Evolutionary conservation across 2,888 invertebrate genomes (phyloP).

Genomic region (Globia sparganii): DNA sequence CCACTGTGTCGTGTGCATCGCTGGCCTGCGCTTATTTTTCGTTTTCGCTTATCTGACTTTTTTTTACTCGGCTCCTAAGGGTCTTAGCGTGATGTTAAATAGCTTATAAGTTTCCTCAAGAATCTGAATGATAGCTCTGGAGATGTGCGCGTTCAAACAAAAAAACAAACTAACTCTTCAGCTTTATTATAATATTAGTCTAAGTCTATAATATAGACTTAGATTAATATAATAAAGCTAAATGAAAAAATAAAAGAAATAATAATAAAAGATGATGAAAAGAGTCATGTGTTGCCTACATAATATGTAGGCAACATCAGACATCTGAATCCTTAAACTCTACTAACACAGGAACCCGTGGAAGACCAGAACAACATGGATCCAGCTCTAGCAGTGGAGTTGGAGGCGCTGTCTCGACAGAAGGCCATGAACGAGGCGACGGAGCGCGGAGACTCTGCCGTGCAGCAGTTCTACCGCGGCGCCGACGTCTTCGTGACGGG

Average conservation of each 20-base stretch:
- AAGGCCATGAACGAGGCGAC: slow-evolving; percentile 55
- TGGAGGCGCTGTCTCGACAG: slow-evolving; percentile 34
- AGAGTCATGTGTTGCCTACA: too few species aligned
- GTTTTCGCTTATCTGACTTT: rapidly evolving
- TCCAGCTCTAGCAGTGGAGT: slow-evolving; percentile 47
- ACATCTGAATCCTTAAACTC: neutral
- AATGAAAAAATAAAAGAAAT: too few species aligned
- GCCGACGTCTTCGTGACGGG: slow-evolving; percentile 94
- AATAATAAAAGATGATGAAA: too few species aligned
- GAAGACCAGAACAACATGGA: slow-evolving; percentile 38
- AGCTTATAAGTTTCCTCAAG: neutral
- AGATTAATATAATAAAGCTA: too few species aligned
- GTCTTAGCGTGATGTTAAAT: neutral
- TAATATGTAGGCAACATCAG: neutral
- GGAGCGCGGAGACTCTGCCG: slow-evolving; percentile 42
- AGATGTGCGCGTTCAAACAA: neutral
- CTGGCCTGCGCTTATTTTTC: neutral
- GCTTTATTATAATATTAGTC: neutral
- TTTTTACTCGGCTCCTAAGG: neutral
- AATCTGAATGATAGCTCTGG: neutral
- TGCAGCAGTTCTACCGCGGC: slow-evolving; percentile 87
- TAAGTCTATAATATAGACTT: too few species aligned
- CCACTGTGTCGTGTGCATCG: neutral
- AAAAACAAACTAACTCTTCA: neutral
- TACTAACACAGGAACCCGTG: neutral